Evolutionary conservation across 2,888 invertebrate species (phyloP), one percentile per base, ranked within the genome.

Genomic region (Papilio elwesi): DNA sequence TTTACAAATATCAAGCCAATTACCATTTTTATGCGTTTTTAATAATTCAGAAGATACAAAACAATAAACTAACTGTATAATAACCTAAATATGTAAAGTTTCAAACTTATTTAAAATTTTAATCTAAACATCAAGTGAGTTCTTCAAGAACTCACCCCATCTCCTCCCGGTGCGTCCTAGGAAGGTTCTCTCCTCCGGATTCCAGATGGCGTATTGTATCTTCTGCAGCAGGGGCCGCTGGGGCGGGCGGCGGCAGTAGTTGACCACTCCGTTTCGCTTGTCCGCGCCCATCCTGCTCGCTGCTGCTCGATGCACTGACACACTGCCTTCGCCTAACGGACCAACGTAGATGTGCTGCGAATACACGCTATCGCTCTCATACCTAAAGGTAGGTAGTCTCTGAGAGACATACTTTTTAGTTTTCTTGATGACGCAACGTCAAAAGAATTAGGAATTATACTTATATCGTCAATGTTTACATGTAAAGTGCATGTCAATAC

Each of bases 141-240:
- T n/a, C 26, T 26, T 2, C 26, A 43, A 43, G 7, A 43, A 15
- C 95, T 95, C 89, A 96, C 96, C 96, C 96, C 96, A 96, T 86
- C 95, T 92, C 75, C 89, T 87, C 16, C 93, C 91, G 63, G 95
- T 95, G 68, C 96, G 91, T 4, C 96, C 96, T 74, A 96, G 85
- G 74, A 96, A 93, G 26, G 95, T 95, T 57, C 95, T 94, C 49
- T 95, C 94, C 68, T 94, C 92, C 0, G 95, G 88, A 79, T 96
- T 94, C 82, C 95, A 95, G 78, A 97, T 96, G 49, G 85, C 88
- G 68, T 92, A 92, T 77, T 87, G 83, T 70, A 93, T 78, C 75
- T 80, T 83, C 80, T 92, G 88, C 49, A 91, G 80, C 75, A 90
- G 85, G 8, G 93, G 92, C 7, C 92, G 77, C 72, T 91, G 83